Base-by-base conservation (phyloP, 2,888 invertebrate genomes). In the Drosophila subquinaria region DNA sequence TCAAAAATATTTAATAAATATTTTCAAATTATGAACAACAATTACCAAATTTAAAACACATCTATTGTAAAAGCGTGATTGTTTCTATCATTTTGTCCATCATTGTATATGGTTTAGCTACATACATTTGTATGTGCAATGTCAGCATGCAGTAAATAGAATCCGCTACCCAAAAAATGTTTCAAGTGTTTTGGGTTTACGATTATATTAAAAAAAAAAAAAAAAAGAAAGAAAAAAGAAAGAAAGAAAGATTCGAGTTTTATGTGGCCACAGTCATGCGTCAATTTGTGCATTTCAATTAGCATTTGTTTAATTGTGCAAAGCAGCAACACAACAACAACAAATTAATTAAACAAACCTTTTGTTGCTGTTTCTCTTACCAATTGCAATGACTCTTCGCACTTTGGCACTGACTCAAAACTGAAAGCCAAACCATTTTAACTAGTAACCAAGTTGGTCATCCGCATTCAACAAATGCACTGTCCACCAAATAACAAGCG, bases 201-300 rank as follows among this genome's bases (percentile, higher is more conserved):
- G 53, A 70, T 43, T 45, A 23, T 23, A 38, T 51, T 10, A 35
- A 50, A 38, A 43, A 20, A 13, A 36, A 36, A 52, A 3, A 30
- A 11, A 17, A 23, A 2, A 23, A 23, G 17, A 33, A 50, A 38
- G 36, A 45, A 43, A 27, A 23, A 40, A 35, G 47, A 56, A 62
- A 50, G 47, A 40, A 61, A 42, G 74, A 47, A 73, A 73, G 53
- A 48, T 10, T 30, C 40, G 45, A 57, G 17, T 55, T 77, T 78
- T 78, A 77, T 71, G 62, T 74, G 23, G 23, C 23, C 42, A 51
- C 57, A 56, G 51, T 30, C 50, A 17, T 11, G 52, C 56, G 35
- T 48, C 76, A 36, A 79, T 80, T 79, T 76, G 63, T 80, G 79
- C 79, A 79, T 79, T 76, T 70, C 65, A 74, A 72, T 73, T 71